A percentile compares a stretch with the other conserved stretches of the same genome.
Conservation (phyloP, 1,140 invertebrate genomes). For the Vanessa atalanta region DNA sequence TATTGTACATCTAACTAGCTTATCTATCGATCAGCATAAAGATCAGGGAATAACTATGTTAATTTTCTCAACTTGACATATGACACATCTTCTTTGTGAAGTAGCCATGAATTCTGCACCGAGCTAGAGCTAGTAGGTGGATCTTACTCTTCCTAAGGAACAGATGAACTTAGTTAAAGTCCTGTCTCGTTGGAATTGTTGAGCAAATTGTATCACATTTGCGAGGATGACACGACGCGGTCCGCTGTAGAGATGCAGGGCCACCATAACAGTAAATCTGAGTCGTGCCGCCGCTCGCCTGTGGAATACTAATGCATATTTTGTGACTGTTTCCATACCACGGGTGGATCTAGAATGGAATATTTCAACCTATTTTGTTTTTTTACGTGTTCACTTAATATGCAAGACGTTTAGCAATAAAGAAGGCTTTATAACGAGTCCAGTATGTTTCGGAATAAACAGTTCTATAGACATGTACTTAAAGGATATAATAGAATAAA, state of each 20-base stretch:
- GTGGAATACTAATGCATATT: constrained; percentile 63
- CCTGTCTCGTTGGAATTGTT: constrained; percentile 3
- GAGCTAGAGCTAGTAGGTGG: too few relatives aligned
- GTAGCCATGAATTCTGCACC: too few relatives aligned
- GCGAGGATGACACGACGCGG: constrained; percentile 26
- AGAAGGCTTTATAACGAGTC: too few relatives aligned
- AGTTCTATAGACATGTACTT: too few relatives aligned
- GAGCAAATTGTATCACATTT: constrained; percentile 30
- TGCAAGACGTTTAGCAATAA: too few relatives aligned
- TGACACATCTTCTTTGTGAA: too few relatives aligned
- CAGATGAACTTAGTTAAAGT: not conserved
- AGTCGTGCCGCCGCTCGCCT: constrained; percentile 54
- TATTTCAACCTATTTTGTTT: not conserved
- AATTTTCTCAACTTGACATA: too few relatives aligned
- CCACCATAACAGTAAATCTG: constrained; percentile 63
- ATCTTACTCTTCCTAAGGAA: not conserved
- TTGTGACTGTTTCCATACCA: constrained; percentile 45
- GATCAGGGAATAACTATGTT: too few relatives aligned
- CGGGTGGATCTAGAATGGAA: not conserved
- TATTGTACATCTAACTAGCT: too few relatives aligned
- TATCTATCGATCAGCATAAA: too few relatives aligned
- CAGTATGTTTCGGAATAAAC: too few relatives aligned
- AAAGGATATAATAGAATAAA: too few relatives aligned
- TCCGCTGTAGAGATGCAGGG: constrained; percentile 22
- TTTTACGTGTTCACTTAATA: not conserved